These are phyloP conservation scores for Branchellion lobata DNA, from an alignment of 2,888 invertebrate genomes.

Conservation along the genomic window DNA sequence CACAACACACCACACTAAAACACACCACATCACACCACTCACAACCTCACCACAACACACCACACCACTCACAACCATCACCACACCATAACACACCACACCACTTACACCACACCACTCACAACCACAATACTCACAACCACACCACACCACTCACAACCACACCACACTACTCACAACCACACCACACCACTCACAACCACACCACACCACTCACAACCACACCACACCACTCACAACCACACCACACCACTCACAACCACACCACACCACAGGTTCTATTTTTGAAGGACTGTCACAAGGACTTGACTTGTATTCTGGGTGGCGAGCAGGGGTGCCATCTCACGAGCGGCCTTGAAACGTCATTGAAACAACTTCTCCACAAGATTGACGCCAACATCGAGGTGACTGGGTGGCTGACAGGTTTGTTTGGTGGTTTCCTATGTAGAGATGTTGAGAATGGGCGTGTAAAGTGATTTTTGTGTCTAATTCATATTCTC, in stretches of 20 bases:
- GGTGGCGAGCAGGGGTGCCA: too few relatives aligned
- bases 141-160: too few relatives aligned
- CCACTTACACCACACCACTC: not conserved
- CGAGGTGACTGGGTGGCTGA: not conserved
- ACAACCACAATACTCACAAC: too few relatives aligned
- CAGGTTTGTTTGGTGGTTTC: too few relatives aligned
- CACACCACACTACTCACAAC: too few relatives aligned
- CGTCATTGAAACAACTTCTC: not conserved
- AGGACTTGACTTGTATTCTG: not conserved
- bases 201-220: not conserved
- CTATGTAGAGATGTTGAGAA: too few relatives aligned
- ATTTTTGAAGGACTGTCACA: not conserved
- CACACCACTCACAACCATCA: too few relatives aligned
- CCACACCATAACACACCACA: not conserved
- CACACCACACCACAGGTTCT: not conserved
- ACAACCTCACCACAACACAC: too few relatives aligned
- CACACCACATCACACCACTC: too few relatives aligned
- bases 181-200: not conserved
- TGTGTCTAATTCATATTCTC: too few relatives aligned
- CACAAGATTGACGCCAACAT: not conserved
- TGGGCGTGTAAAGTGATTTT: too few relatives aligned
- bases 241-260: not conserved
- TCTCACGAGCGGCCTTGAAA: not conserved
- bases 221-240: not conserved
- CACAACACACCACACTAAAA: too few relatives aligned